phyloP scores from a whole-genome alignment of 2,888 invertebrate genomes.

The Tryphoninae sp. region DNA sequence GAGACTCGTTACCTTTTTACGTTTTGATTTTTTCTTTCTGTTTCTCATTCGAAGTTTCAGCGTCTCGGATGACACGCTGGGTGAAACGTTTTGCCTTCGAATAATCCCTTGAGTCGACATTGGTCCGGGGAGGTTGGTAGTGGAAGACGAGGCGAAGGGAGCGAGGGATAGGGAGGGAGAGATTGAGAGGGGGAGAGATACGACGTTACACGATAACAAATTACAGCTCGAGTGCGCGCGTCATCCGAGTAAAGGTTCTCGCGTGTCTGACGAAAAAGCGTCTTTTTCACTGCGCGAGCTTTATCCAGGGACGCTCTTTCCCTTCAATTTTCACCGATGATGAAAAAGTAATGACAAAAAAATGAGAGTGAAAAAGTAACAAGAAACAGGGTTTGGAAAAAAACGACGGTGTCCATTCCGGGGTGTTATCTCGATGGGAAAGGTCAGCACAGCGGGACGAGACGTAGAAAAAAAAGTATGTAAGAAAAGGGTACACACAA shows the following conservation, averaged over 20 bases:
- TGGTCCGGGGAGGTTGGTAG: background rate
- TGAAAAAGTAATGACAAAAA: background rate
- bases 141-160: too few relatives aligned
- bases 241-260: slow-evolving; percentile 41
- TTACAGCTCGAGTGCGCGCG: slow-evolving; percentile 33
- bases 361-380: background rate
- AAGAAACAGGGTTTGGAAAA: background rate
- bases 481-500: background rate
- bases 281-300: slow-evolving; percentile 30
- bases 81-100: slow-evolving; percentile 23
- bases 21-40: background rate
- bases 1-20: slow-evolving; percentile 3
- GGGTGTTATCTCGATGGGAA: slow-evolving; percentile 5
- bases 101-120: slow-evolving; percentile 13
- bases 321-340: slow-evolving; percentile 23
- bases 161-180: too few relatives aligned
- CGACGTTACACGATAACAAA: slow-evolving; percentile 42
- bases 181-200: background rate
- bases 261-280: slow-evolving; percentile 29
- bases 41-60: slow-evolving; percentile 5
- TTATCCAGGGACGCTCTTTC: slow-evolving; percentile 1
- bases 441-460: slow-evolving; percentile 12
- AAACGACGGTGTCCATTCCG: background rate
- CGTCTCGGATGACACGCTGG: slow-evolving; percentile 38
- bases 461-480: background rate